Evolutionary conservation across 2,888 invertebrate genomes (phyloP), one percentile per base, ranked within the genome.

Genomic region (Mythimna ferrago): DNA sequence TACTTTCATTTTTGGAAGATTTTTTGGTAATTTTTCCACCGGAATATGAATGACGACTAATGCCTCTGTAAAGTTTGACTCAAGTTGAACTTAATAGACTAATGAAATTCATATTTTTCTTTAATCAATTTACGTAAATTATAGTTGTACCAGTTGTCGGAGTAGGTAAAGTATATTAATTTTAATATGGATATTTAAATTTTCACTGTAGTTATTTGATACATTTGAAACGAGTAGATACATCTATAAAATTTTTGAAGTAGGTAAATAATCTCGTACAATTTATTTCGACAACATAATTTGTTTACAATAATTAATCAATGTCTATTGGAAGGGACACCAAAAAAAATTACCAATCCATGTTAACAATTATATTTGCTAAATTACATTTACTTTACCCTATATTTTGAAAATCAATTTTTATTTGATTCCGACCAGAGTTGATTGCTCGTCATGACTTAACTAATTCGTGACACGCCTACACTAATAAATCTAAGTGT

Each of bases 81-180:
- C 41, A n/a, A 21, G 21, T 11, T 10, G 2, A 48, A 44, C 16
- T 16, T 5, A 14, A 32, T 6, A 32, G 21, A 7, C 21, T 78
- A 53, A 21, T 53, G 9, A 54, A 78, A 35, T 44, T 54, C 14
- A 41, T 16, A 48, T 19, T 6, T 26, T 6, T 54, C 21, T 66
- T 53, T 48, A 76, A 76, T 76, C 72, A 71, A 78, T 63, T 54
- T 35, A 35, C 48, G 41, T 41, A 61, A 51, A 71, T 75, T 77
- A 51, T 9, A 26, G 10, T n/a, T 41, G n/a, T 35, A 71, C 48
- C 16, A 32, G 32, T 10, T 21, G 6, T 62, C 38, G 16, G 57
- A 64, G 63, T 41, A 16, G 5, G 11, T 35, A n/a, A 44, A 63
- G 57, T 35, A 44, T 61, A 51, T 32, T 9, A 48, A 19, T 41